Percentiles rank a stretch among this genome's conserved stretches.
These are phyloP conservation scores for Pyrgilauda ruficollis DNA, from an alignment of 2,113 vertebrate species.

Conservation along the genomic window DNA sequence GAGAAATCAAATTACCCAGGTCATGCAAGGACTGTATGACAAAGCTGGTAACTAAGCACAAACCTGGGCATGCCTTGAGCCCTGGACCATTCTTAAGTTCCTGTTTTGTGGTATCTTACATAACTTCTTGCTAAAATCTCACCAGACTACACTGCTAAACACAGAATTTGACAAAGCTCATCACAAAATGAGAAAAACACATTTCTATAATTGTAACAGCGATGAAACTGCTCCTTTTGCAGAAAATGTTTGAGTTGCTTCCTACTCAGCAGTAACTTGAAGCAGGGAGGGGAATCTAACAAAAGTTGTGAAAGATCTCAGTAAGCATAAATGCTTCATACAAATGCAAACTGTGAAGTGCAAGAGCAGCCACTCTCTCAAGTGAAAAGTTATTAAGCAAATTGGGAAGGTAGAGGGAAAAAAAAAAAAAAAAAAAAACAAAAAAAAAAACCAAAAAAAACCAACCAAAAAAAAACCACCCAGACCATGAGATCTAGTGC, in stretches of 20 bases:
- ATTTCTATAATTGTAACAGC: neutral
- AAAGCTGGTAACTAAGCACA: neutral
- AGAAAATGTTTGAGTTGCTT: neutral
- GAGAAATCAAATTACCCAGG: neutral
- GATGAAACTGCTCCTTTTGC: neutral
- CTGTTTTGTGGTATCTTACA: neutral
- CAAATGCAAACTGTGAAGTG: neutral
- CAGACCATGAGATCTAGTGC: neutral
- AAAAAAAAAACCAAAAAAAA: neutral
- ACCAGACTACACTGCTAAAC: neutral
- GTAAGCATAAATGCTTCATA: neutral
- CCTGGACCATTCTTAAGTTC: neutral
- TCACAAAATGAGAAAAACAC: neutral
- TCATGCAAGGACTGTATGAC: neutral
- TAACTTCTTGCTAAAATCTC: neutral
- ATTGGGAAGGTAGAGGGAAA: neutral
- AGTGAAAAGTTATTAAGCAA: neutral
- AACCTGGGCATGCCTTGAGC: neutral
- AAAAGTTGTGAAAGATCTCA: neutral
- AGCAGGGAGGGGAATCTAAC: neutral
- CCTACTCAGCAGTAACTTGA: neutral
- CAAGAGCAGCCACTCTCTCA: neutral
- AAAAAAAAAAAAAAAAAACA: neutral
- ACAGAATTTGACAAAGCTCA: neutral
- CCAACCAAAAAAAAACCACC: neutral